Evolutionary conservation across 2,113 vertebrate species (phyloP).

Genomic region (Nycticebus coucang): DNA sequence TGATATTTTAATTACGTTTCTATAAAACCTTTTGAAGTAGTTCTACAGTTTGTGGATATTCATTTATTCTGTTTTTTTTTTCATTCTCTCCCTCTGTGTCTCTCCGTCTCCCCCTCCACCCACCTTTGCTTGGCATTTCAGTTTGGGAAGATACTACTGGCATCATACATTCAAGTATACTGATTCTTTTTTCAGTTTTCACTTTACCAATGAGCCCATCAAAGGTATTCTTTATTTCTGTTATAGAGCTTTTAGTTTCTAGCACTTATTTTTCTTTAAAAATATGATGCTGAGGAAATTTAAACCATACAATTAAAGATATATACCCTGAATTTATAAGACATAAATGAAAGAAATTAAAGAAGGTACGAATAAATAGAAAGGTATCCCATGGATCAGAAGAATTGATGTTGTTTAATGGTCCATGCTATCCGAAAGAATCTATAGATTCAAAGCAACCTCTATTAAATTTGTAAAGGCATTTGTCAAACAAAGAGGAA

Average conservation of each 20-base stretch:
- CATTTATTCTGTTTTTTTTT: background rate
- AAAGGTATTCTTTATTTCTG: background rate
- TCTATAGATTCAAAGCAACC: background rate
- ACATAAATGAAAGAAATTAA: background rate
- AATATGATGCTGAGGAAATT: background rate
- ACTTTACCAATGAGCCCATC: background rate
- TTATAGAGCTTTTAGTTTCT: background rate
- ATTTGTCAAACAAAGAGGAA: background rate
- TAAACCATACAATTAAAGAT: background rate
- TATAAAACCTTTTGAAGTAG: background rate
- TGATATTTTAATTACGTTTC: background rate
- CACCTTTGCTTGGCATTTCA: background rate
- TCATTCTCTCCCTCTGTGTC: too few species aligned
- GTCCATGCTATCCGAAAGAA: background rate
- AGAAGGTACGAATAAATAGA: background rate
- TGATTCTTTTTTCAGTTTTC: background rate
- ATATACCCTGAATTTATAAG: background rate
- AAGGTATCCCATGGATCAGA: background rate
- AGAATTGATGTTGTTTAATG: background rate
- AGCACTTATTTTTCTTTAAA: background rate
- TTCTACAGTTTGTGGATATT: background rate
- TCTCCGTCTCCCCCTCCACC: too few species aligned
- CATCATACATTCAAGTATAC: background rate
- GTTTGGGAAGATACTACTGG: background rate
- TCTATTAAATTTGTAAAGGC: background rate